Percentiles rank a stretch among this genome's conserved stretches.
phyloP scores from a whole-genome alignment of 2,888 invertebrate genomes.

The Amphipyra tragopoginis region DNA sequence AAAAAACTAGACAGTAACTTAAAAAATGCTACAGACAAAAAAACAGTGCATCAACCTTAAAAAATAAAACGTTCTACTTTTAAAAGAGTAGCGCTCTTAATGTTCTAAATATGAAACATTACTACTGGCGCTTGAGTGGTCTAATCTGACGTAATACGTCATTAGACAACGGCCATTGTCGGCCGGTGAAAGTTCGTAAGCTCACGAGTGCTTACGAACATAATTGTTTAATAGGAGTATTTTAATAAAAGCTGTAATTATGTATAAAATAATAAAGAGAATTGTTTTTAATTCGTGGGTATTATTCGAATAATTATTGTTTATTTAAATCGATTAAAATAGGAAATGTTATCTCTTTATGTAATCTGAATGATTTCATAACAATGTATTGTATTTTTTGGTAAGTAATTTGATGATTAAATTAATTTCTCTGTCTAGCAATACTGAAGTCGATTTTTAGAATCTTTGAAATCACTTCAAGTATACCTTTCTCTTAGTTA shows the following conservation, averaged over 20 bases:
- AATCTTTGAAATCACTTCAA: background rate
- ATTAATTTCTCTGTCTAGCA: background rate
- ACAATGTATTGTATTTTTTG: background rate
- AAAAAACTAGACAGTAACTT: background rate
- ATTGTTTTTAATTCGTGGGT: constrained; percentile 18
- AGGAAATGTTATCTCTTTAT: background rate
- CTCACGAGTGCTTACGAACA: constrained; percentile 18
- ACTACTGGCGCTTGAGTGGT: constrained; percentile 57
- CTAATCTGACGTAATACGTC: constrained; percentile 70
- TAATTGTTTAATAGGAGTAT: constrained; percentile 48
- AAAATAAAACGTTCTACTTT: constrained; percentile 18
- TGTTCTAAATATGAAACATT: constrained; percentile 52
- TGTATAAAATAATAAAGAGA: constrained; percentile 19
- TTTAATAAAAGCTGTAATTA: constrained; percentile 38
- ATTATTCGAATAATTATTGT: constrained; percentile 9
- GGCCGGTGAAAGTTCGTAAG: constrained; percentile 72
- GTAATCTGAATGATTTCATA: background rate
- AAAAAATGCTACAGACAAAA: constrained; percentile 2
- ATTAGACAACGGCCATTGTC: constrained; percentile 76
- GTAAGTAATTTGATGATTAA: background rate
- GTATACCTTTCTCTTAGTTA: constrained; percentile 1
- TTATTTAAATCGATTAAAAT: constrained; percentile 22
- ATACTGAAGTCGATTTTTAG: background rate
- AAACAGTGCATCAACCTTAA: constrained; percentile 10
- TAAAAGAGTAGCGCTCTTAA: constrained; percentile 38